Base-by-base conservation (phyloP, 2,113 vertebrate genomes). In the Psittacara wagleri region DNA sequence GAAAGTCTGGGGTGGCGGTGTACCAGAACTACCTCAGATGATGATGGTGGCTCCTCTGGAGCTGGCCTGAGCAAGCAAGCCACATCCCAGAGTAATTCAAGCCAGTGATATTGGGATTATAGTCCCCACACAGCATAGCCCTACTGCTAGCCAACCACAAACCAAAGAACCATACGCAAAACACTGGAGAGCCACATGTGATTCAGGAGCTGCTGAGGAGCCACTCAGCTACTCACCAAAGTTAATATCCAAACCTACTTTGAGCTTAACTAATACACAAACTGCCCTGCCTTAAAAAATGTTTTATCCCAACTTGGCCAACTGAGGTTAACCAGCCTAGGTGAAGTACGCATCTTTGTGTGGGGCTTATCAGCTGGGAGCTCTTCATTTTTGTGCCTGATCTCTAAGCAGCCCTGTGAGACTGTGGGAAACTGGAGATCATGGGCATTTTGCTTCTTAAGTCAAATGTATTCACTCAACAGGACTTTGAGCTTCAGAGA, bases 1-100 rank as follows among this genome's bases (percentile, higher is more conserved):
- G 73, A 31, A 28, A 13, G 24, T 5, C 17, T 1, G 4, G 41
- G 19, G 19, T 9, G 27, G 49, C 0, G 3, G 59, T 24, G 39
- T 16, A 9, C 39, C 59, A 69, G 48, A 14, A 19, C 33, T 37
- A 22, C 81, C 70, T 52, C 83, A 77, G 44, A 88, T 15, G 15
- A 23, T 69, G 28, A 11, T 0, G 3, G 18, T 63, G 78, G 54
- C 63, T 95, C 23, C 75, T 88, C 46, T 88, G 62, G 33, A 74
- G 62, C 33, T 63, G 54, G 5, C 3, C 19, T 46, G 62, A 43
- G 61, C 48, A 82, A 70, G 55, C 11, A 82, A 89, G 52, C n/a
- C 44, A 43, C 48, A 41, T 28, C 57, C 27, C 70, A 76, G 52
- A 17, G 20, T 10, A 31, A 24, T 27, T 54, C 16, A 79, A 22